Base-by-base conservation (phyloP, 2,113 vertebrate genomes). In the Megatriorchis doriae region DNA sequence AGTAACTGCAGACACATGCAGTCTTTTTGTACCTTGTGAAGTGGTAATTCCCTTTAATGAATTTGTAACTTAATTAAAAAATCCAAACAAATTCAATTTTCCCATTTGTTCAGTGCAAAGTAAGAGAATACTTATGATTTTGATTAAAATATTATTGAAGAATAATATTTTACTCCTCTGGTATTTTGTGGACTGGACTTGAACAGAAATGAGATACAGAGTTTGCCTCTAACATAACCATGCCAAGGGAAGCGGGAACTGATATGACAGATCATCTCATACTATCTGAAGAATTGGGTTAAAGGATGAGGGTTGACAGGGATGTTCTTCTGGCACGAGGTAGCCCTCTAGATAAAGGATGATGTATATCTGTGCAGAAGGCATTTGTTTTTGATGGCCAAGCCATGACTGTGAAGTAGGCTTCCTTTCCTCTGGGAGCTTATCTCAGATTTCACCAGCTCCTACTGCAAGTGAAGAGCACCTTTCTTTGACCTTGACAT, bases 401-500 rank as follows among this genome's bases (percentile, higher is more conserved):
- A 83, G 40, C 72, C 11, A 15, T 36, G 36, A 45, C 67, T 81
- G 45, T 58, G 72, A 80, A 86, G 47, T 40, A 92, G 38, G 18
- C 42, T 91, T 78, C 38, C 47, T 50, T 74, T 83, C 61, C 65
- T 71, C 68, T 48, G 48, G 45, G 43, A 81, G 17, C 15, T 80
- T 75, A 83, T 62, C 79, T 92, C 83, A 72, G 56, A 86, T 92
- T 92, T 75, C 77, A 88, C 26, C 78, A 92, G 16, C 52, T 90
- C 61, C 34, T 59, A 11, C 45, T 78, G n/a, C 40, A 68, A 86
- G 43, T 34, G 34, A 74, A 67, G 36, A 93, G 40, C 67, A 94
- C 50, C 79, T 84, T 96, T 88, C 63, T 93, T 79, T 89, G 83
- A 93, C 77, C 83, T 88, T 95, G 75, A 66, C 34, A 9, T 93